Evolutionary conservation across 2,113 vertebrate genomes (phyloP).

Genomic region (Gavia stellata): DNA sequence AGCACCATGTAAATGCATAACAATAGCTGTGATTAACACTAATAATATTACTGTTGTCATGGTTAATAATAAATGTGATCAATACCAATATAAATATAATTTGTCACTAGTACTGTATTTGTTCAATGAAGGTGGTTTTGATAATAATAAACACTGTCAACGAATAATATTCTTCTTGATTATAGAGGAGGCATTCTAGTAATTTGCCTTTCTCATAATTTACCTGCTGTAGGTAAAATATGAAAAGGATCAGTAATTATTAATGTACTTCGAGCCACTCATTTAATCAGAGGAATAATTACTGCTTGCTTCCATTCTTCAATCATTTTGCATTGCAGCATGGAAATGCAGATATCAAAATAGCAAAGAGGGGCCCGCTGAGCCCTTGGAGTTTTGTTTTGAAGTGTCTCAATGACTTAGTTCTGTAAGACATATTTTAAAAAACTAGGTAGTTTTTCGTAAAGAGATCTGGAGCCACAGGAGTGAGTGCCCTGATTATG

Average conservation of each 20-base stretch:
- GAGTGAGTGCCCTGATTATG: not conserved
- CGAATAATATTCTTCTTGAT: constrained; percentile 38
- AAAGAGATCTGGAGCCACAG: not conserved
- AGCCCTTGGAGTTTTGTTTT: not conserved
- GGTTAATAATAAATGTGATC: constrained; percentile 33
- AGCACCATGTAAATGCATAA: not conserved
- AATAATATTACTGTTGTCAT: constrained; percentile 5
- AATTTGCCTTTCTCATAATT: constrained; percentile 42
- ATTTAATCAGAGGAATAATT: constrained; percentile 32
- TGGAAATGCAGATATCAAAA: not conserved
- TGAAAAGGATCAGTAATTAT: constrained; percentile 49
- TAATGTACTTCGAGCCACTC: constrained; percentile 25
- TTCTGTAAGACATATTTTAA: not conserved
- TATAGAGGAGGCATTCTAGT: not conserved
- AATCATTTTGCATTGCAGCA: not conserved
- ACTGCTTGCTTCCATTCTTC: not conserved
- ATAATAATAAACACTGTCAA: constrained; percentile 17
- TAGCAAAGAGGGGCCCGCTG: not conserved
- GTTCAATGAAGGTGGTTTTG: not conserved
- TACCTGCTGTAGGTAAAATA: constrained; percentile 28
- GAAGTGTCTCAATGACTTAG: not conserved
- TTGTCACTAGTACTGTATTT: not conserved
- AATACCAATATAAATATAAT: constrained; percentile 1
- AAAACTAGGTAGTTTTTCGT: not conserved
- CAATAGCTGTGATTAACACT: constrained; percentile 24